A percentile compares a stretch with the other conserved stretches of the same genome.
phyloP scores from a whole-genome alignment of 2,113 vertebrate genomes.

The Rynchops niger region DNA sequence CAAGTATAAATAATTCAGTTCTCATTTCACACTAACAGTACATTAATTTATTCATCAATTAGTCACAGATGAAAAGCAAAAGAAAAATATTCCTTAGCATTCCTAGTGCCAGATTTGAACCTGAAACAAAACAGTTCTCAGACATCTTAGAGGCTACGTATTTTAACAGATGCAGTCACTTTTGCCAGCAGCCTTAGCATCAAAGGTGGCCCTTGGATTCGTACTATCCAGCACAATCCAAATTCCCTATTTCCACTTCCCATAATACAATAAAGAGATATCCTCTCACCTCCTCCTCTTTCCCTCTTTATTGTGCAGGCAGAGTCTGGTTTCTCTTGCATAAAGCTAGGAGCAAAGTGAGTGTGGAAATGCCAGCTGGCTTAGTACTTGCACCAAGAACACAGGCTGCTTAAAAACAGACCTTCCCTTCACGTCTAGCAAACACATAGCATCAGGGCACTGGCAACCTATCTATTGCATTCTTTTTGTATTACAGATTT shows the following conservation, averaged over 20 bases:
- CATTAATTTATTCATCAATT: constrained; percentile 23
- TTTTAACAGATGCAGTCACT: not conserved
- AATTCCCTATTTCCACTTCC: not conserved
- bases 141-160: not conserved
- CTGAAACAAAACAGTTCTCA: not conserved
- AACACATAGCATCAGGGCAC: rapidly evolving
- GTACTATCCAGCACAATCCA: not conserved
- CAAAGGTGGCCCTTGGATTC: not conserved
- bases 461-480: not conserved
- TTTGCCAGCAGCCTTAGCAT: not conserved
- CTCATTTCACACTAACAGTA: not conserved
- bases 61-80: not conserved
- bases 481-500: not conserved
- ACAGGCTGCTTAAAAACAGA: not conserved
- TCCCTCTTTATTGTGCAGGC: not conserved
- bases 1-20: not conserved
- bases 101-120: not conserved
- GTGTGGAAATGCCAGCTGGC: not conserved
- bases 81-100: not conserved
- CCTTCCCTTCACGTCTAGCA: not conserved
- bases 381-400: not conserved
- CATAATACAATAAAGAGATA: not conserved
- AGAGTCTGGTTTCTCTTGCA: not conserved
- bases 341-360: not conserved
- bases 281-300: not conserved